Percentiles rank a stretch among this genome's conserved stretches.
Evolutionary conservation across 37 sponge, comb jelly and placozoan genomes (phyloP).

Genomic region (Petrosia ficiformis): DNA sequence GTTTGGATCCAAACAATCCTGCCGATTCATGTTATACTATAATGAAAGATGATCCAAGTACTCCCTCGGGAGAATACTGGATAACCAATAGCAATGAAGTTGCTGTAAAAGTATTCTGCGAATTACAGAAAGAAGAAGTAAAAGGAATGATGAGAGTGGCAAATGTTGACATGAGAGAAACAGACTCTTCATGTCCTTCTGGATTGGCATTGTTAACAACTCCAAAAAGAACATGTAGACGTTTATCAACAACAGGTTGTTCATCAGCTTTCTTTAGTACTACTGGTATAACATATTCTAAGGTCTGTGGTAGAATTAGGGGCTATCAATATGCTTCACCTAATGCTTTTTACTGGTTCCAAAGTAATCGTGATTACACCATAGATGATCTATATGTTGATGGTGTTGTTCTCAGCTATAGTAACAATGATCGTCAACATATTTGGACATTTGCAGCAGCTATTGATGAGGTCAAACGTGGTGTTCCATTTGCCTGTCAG

Average conservation of each 20-base stretch:
- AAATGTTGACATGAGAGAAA: constrained; percentile 30
- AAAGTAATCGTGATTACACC: not conserved
- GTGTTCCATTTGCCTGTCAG: constrained; percentile 25
- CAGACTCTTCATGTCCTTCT: constrained; percentile 6
- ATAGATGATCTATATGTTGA: constrained; percentile 42
- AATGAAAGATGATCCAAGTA: too few relatives aligned
- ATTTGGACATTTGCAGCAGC: constrained; percentile 64
- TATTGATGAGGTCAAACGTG: constrained; percentile 8
- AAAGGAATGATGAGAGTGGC: constrained; percentile 41
- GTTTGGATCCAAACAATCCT: too few relatives aligned
- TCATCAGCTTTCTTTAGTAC: constrained; percentile 14
- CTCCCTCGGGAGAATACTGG: constrained; percentile 48
- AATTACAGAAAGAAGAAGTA: not conserved
- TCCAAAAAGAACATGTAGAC: constrained; percentile 19
- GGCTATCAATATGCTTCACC: constrained; percentile 43
- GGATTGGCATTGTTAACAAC: not conserved
- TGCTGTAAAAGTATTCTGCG: constrained; percentile 28
- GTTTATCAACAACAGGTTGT: constrained; percentile 22
- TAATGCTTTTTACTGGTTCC: constrained; percentile 42
- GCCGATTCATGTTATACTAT: too few relatives aligned
- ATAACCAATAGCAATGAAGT: not conserved
- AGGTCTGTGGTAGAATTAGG: constrained; percentile 30
- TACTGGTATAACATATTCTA: constrained; percentile 10
- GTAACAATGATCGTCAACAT: constrained; percentile 11
- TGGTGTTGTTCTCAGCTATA: constrained; percentile 35